Conservation (phyloP, 2,797 vertebrate species). For the Poeciliopsis presidionis region DNA sequence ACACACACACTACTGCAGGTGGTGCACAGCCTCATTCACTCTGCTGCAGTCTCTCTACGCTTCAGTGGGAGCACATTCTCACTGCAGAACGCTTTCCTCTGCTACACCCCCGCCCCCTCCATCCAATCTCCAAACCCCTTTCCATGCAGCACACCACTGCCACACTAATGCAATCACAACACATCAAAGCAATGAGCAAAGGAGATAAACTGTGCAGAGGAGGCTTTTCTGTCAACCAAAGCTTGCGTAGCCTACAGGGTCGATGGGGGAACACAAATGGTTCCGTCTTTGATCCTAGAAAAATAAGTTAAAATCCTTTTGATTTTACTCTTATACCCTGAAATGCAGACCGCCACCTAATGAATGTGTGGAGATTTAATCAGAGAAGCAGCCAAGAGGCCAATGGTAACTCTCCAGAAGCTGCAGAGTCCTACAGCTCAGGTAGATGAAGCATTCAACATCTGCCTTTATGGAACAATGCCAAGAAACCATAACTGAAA, state of each 20-base stretch:
- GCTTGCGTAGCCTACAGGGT: constrained; percentile 47
- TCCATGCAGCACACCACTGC: constrained; percentile 56
- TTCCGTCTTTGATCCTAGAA: background rate
- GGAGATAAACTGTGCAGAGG: constrained; percentile 69
- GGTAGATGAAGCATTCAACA: background rate
- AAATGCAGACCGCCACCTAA: background rate
- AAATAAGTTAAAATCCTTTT: background rate
- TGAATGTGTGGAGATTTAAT: background rate
- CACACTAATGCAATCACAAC: constrained; percentile 76
- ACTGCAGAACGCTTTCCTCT: constrained; percentile 79
- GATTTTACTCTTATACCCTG: background rate
- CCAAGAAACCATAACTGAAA: background rate
- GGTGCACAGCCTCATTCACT: constrained; percentile 77
- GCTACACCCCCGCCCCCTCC: constrained; percentile 35
- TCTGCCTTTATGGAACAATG: background rate
- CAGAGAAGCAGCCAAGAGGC: background rate
- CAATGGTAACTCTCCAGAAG: background rate
- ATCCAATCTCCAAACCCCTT: constrained; percentile 38
- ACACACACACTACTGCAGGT: constrained; percentile 71
- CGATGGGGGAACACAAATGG: constrained; percentile 1
- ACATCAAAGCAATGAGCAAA: constrained; percentile 78
- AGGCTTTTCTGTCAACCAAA: constrained; percentile 60
- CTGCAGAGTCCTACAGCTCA: background rate
- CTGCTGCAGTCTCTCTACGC: constrained; percentile 85
- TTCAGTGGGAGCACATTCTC: constrained; percentile 83